Conservation (phyloP, 2,113 vertebrate genomes). For the Arenaria interpres region DNA sequence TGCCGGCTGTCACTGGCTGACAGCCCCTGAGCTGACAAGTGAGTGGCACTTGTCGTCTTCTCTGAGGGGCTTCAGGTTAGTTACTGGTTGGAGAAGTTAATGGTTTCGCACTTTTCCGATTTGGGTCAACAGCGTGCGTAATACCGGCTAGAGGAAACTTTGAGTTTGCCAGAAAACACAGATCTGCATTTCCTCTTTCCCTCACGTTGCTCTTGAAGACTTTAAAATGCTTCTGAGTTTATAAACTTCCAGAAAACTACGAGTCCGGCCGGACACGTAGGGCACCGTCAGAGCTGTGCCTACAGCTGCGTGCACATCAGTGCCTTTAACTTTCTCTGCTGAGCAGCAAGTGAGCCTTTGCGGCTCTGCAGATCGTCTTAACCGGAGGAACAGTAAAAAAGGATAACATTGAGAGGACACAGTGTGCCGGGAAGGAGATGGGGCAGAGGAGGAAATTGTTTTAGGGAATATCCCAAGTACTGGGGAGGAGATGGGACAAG, state of each 20-base stretch:
- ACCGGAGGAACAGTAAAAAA: neutral
- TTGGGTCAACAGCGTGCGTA: neutral
- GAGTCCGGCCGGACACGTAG: rapidly evolving
- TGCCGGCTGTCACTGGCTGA: neutral
- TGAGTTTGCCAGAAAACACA: neutral
- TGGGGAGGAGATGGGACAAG: neutral
- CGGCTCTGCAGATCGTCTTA: neutral
- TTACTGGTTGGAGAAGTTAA: neutral
- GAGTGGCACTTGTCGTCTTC: neutral
- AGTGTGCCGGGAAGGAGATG: neutral
- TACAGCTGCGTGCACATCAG: neutral
- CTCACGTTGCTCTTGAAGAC: neutral
- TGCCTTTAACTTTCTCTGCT: neutral
- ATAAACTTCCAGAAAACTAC: neutral
- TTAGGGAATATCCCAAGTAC: neutral
- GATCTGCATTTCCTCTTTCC: neutral
- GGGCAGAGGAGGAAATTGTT: neutral
- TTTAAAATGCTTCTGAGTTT: neutral
- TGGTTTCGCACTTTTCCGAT: neutral
- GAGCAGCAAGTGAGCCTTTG: neutral
- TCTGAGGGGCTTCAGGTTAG: neutral
- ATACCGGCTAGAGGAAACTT: neutral
- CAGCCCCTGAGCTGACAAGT: neutral
- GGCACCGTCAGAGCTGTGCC: neutral
- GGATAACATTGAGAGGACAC: neutral